A percentile compares a stretch with the other conserved stretches of the same genome.
phyloP scores from a whole-genome alignment of 2,797 vertebrate genomes.

The Neoniphon sammara region DNA sequence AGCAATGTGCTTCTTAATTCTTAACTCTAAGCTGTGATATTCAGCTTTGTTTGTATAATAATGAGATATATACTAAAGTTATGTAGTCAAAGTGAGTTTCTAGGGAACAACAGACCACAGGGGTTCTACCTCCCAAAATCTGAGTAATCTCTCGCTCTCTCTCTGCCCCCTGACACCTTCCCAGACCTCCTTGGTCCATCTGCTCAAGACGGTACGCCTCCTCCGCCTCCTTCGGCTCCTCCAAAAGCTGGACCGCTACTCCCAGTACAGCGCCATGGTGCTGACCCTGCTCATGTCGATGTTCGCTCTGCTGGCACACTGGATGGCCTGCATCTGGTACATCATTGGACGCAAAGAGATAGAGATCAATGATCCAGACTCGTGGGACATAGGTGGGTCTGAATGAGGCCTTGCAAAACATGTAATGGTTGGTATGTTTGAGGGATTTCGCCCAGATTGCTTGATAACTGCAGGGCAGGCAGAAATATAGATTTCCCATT shows the following conservation, averaged over 20 bases:
- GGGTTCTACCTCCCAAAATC: not conserved
- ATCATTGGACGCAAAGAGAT: constrained; percentile 93
- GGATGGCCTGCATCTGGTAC: constrained; percentile 98
- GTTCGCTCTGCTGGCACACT: constrained; percentile 94
- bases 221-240: constrained; percentile 92
- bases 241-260: constrained; percentile 97
- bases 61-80: not conserved
- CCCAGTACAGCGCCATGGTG: constrained; percentile 97
- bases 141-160: not conserved
- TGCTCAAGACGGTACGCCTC: constrained; percentile 94
- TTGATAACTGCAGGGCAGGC: not conserved
- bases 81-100: constrained; percentile 2
- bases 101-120: not conserved
- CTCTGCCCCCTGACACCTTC: not conserved
- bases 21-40: constrained; percentile 16
- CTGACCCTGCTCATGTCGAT: constrained; percentile 94
- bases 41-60: constrained; percentile 22
- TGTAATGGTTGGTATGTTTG: not conserved
- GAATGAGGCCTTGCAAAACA: not conserved
- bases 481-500: not conserved
- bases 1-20: constrained; percentile 10
- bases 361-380: constrained; percentile 85
- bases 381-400: constrained; percentile 94
- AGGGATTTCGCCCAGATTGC: not conserved
- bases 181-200: constrained; percentile 94